Evolutionary conservation across 2,113 vertebrate genomes (phyloP), one percentile per base, ranked within the genome.

Genomic region (Tamias sibiricus): DNA sequence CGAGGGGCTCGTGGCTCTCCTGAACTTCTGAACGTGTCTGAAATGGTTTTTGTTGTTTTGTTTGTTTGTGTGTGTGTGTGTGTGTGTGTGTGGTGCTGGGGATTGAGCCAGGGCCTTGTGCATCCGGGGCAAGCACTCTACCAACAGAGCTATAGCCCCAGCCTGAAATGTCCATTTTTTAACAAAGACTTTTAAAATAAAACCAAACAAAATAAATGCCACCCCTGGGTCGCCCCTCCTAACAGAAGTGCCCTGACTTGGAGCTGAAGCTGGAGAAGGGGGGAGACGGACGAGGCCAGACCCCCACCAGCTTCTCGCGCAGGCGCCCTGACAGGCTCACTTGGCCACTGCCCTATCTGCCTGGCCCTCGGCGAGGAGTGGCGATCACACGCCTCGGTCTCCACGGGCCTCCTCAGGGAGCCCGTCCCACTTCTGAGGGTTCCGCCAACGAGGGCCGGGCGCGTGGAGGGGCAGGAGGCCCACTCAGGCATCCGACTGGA

Each of bases 391-490:
- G 1, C 76, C 71, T 22, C 3, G 35, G 40, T 42, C 79, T 14
- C 24, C 9, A 13, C 47, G 24, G 20, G 26, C 26, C n/a, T 87
- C 68, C 89, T 81, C 12, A 76, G 0, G 52, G 11, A 62, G 57
- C 24, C 59, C 11, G 59, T 9, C 64, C 59, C 14, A 5, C 77
- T 64, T 83, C 83, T 44, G 24, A 28, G 2, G 22, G 26, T 54
- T 40, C 47, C 77, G n/a, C 77, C 30, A 87, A 17, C 44, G 40
- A 0, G 2, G 24, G 22, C 22, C 17, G 0, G 4, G 0, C 22
- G 7, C 35, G 3, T 11, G 20, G 52, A 68, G 37, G n/a, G 37
- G 62, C 59, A 7, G 30, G 79, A 37, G n/a, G 12, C 37, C 52
- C 14, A 6, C 52, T 24, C 52, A 24, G 59, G 59, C 32, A 4